A percentile compares a stretch with the other conserved stretches of the same genome.
Evolutionary conservation across 2,113 vertebrate genomes (phyloP).

Genomic region (Nothocercus nigrocapillus): DNA sequence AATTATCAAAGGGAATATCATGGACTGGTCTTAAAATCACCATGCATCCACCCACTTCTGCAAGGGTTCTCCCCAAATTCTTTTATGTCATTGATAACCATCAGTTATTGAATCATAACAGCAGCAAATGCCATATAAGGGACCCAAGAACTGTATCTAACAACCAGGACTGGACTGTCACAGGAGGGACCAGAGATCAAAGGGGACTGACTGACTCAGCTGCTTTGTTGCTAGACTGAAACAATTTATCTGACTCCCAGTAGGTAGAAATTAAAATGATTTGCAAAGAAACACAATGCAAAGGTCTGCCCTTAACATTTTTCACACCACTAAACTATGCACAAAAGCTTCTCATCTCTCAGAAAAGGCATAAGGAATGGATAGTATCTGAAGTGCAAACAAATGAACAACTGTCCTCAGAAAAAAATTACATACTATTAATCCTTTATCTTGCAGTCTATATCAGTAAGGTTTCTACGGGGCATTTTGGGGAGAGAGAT

Average conservation of each 20-base stretch:
- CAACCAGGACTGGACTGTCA: not conserved
- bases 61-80: constrained; percentile 37
- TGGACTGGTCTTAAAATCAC: constrained; percentile 9
- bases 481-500: not conserved
- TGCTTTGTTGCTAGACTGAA: not conserved
- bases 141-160: not conserved
- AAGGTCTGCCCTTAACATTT: not conserved
- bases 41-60: not conserved
- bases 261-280: constrained; percentile 12
- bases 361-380: not conserved
- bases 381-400: not conserved
- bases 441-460: not conserved
- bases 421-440: not conserved
- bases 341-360: not conserved
- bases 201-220: constrained; percentile 4
- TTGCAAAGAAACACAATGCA: not conserved
- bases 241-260: constrained; percentile 8
- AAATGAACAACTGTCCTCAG: not conserved
- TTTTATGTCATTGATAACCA: constrained; percentile 46
- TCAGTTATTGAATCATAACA: constrained; percentile 42
- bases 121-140: not conserved
- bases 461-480: not conserved
- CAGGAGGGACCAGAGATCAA: constrained; percentile 26
- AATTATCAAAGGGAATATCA: constrained; percentile 29
- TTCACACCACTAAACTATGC: not conserved